Percentiles rank a stretch among this genome's conserved stretches.
Conservation (phyloP, 2,888 invertebrate species). For the Oscheius sp. region DNA sequence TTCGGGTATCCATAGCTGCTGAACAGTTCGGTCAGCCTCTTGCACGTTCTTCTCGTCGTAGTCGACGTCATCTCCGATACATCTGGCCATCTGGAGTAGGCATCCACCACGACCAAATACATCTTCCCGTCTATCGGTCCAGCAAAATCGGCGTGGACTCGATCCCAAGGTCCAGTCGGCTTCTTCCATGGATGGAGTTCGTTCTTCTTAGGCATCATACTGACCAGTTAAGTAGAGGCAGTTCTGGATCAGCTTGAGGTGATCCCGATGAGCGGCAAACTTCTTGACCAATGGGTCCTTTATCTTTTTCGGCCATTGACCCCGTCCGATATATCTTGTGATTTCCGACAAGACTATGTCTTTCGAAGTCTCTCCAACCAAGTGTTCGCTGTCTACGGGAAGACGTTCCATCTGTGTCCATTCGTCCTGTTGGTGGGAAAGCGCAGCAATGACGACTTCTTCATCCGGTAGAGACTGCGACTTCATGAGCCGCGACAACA, state of each 20-base stretch:
- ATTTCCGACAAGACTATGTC: not conserved
- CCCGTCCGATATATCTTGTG: not conserved
- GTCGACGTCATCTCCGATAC: too few species aligned
- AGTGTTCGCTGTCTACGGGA: not conserved
- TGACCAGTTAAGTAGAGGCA: constrained; percentile 19
- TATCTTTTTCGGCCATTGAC: not conserved
- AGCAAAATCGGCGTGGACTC: too few species aligned
- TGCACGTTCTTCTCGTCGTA: too few species aligned
- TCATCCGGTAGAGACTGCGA: constrained; percentile 13
- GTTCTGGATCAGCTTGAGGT: not conserved
- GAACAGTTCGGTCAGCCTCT: too few species aligned
- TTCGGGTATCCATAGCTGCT: too few species aligned
- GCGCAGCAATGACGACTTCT: constrained; percentile 22
- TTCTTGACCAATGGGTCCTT: not conserved
- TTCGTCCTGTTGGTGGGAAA: not conserved
- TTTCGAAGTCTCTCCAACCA: not conserved
- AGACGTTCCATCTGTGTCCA: not conserved
- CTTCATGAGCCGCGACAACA: constrained; percentile 66
- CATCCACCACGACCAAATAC: too few species aligned
- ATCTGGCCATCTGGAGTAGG: too few species aligned
- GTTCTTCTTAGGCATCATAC: constrained; percentile 51
- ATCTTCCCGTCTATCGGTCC: too few species aligned
- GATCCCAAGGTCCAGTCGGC: constrained; percentile 58
- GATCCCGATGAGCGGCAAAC: not conserved
- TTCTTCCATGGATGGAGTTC: constrained; percentile 66